These are phyloP conservation scores for Oryzias curvinotus DNA, from an alignment of 2,113 vertebrate genomes.

Conservation along the genomic window DNA sequence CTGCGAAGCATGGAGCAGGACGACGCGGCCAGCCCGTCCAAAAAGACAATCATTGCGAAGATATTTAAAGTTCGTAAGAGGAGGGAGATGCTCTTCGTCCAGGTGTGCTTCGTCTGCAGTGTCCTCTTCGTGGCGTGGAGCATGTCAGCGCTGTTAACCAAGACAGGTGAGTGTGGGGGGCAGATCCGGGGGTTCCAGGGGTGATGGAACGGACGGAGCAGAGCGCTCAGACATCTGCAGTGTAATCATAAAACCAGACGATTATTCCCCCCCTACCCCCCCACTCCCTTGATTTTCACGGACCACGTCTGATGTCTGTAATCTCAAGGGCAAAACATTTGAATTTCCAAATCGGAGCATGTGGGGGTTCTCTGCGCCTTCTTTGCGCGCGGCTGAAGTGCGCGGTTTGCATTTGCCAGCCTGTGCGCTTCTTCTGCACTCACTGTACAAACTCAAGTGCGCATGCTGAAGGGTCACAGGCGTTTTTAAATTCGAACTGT, in stretches of 20 bases:
- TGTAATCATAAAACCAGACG: conserved; percentile 38
- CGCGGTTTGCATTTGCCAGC: not conserved
- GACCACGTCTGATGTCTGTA: not conserved
- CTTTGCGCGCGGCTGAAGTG: not conserved
- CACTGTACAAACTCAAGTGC: conserved; percentile 21
- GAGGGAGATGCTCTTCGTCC: conserved; percentile 90
- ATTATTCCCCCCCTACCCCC: not conserved
- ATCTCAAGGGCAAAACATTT: conserved; percentile 46
- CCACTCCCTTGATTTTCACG: not conserved
- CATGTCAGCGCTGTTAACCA: conserved; percentile 83
- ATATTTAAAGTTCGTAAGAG: conserved; percentile 91
- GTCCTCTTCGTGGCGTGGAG: conserved; percentile 88
- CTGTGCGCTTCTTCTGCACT: not conserved
- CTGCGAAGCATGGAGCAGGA: conserved; percentile 65
- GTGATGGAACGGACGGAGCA: conserved; percentile 16
- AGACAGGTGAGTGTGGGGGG: conserved; percentile 82
- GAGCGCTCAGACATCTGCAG: conserved; percentile 59
- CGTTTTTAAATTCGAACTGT: not conserved
- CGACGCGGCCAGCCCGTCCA: conserved; percentile 62
- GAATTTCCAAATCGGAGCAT: too few species aligned
- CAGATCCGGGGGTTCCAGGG: conserved; percentile 21
- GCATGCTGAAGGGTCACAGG: conserved; percentile 21
- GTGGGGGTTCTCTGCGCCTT: too few species aligned
- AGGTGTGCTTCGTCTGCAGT: conserved; percentile 91
- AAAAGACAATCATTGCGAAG: conserved; percentile 75